Evolutionary conservation across 2,113 vertebrate species (phyloP).

Genomic region (Nerophis ophidion): DNA sequence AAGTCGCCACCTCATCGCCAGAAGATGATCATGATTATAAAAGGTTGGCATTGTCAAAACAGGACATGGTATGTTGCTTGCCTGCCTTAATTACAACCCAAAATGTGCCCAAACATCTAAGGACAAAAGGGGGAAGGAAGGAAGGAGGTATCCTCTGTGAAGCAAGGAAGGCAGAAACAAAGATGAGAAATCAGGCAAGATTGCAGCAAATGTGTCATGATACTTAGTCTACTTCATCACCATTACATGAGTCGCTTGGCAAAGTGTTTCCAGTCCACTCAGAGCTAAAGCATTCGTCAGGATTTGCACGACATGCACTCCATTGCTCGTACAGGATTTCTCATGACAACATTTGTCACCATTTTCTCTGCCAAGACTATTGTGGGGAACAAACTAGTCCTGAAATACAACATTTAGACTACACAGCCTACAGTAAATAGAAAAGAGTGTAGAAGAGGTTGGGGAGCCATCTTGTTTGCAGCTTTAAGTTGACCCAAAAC

Average conservation of each 20-base stretch:
- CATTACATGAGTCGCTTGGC: too few relatives aligned
- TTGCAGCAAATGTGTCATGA: too few relatives aligned
- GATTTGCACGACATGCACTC: not conserved
- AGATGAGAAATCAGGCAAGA: not conserved
- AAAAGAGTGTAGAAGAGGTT: slow-evolving; percentile 33
- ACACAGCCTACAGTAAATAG: not conserved
- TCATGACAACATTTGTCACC: not conserved
- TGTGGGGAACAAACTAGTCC: not conserved
- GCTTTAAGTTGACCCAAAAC: slow-evolving; percentile 50
- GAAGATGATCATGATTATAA: too few relatives aligned
- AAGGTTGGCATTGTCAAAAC: too few relatives aligned
- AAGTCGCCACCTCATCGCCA: too few relatives aligned
- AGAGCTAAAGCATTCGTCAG: not conserved
- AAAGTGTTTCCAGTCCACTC: too few relatives aligned
- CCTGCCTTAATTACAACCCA: not conserved
- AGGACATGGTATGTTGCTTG: not conserved
- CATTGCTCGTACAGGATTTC: not conserved
- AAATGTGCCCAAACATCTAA: not conserved
- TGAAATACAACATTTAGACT: not conserved
- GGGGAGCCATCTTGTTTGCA: slow-evolving; percentile 18
- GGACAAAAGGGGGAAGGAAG: not conserved
- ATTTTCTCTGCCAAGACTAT: not conserved
- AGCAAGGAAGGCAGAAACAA: not conserved
- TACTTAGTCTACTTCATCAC: too few relatives aligned
- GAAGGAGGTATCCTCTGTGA: too few relatives aligned